Conservation (phyloP, 2,113 vertebrate genomes). For the Oenanthe melanoleuca region DNA sequence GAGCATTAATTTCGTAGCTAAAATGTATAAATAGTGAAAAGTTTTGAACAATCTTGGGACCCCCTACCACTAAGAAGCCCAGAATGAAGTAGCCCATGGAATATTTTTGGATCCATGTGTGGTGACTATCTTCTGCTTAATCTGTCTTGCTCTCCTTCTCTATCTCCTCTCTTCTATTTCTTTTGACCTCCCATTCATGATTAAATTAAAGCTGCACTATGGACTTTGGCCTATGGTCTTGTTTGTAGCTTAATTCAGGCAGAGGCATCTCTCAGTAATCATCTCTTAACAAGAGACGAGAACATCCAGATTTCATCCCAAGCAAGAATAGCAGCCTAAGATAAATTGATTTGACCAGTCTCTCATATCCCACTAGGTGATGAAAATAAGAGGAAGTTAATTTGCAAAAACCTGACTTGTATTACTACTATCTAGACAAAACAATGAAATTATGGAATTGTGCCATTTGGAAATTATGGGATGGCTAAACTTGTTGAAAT, state of each 20-base stretch:
- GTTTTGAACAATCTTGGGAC: neutral
- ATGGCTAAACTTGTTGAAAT: neutral
- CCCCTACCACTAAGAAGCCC: fast-evolving
- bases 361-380: neutral
- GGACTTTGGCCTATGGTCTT: neutral
- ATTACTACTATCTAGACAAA: neutral
- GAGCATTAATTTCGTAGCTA: neutral
- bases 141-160: neutral
- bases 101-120: fast-evolving
- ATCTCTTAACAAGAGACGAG: neutral
- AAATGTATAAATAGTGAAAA: neutral
- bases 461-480: neutral
- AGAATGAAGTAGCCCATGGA: neutral
- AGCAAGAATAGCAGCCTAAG: neutral
- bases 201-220: neutral
- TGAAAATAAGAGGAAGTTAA: neutral
- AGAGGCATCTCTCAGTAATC: neutral
- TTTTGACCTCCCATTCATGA: neutral
- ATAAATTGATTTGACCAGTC: neutral
- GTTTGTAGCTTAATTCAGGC: fast-evolving
- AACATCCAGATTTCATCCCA: neutral
- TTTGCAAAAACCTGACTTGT: neutral
- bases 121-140: neutral
- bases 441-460: neutral
- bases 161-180: neutral